phyloP scores from a whole-genome alignment of 2,113 vertebrate species.

The Scophthalmus maximus region DNA sequence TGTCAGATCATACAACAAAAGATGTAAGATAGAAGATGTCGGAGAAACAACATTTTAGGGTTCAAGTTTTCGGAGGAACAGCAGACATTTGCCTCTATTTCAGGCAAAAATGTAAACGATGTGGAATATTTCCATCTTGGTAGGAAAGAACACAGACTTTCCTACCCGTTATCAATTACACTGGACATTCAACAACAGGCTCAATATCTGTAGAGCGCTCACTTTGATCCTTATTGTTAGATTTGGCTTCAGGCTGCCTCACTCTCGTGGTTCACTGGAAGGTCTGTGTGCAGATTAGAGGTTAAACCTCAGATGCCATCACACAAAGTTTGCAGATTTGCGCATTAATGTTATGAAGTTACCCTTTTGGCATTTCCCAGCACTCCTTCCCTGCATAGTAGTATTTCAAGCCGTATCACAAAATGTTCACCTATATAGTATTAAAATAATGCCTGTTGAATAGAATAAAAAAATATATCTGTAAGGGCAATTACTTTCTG shows the following conservation, averaged over 20 bases:
- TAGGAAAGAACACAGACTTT: no score
- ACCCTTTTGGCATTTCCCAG: background rate
- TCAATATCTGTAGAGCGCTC: background rate
- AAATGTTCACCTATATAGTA: background rate
- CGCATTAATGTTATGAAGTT: background rate
- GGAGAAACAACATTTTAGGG: no score
- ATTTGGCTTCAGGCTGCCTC: background rate
- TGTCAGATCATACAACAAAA: background rate
- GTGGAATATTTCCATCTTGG: no score
- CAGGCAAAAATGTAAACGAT: background rate
- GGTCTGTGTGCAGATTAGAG: background rate
- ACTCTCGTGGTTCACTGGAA: background rate
- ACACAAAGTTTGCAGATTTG: background rate
- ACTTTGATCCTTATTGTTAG: background rate
- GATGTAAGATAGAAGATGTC: slow-evolving; percentile 8
- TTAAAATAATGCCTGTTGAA: background rate
- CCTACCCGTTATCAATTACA: background rate
- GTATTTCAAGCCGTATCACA: background rate
- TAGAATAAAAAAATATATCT: background rate
- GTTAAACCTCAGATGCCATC: background rate
- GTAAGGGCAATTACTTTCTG: background rate
- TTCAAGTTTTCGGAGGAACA: background rate
- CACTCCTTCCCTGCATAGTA: background rate
- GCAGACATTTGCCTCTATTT: background rate
- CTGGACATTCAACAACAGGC: background rate